Conservation (phyloP, 2,113 vertebrate genomes). For the Melanostigma gelatinosum region DNA sequence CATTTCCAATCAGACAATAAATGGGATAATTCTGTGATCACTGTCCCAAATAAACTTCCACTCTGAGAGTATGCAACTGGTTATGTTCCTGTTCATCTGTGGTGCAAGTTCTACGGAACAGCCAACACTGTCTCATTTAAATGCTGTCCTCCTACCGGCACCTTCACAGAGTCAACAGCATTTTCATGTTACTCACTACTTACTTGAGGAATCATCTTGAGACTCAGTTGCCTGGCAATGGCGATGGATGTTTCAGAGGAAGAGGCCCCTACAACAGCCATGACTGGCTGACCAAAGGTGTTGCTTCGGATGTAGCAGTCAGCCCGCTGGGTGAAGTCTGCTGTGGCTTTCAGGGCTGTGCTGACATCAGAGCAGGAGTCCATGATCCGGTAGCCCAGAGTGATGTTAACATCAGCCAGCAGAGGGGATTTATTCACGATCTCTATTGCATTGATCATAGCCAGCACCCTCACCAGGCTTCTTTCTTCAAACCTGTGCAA, state of each 20-base stretch:
- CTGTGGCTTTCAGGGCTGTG: slow-evolving; percentile 82
- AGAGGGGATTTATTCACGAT: slow-evolving; percentile 85
- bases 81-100: background rate
- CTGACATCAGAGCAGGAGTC: slow-evolving; percentile 89
- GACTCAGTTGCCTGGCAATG: slow-evolving; percentile 86
- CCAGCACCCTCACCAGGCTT: slow-evolving; percentile 81
- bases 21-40: background rate
- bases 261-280: slow-evolving; percentile 83
- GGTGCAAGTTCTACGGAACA: background rate
- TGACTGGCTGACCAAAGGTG: slow-evolving; percentile 71
- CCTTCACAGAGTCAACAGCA: background rate
- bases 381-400: slow-evolving; percentile 88
- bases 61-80: background rate
- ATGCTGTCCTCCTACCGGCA: background rate
- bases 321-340: slow-evolving; percentile 78
- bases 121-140: background rate
- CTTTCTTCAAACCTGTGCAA: slow-evolving; percentile 81
- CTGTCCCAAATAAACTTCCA: background rate
- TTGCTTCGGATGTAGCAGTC: slow-evolving; percentile 67
- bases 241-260: slow-evolving; percentile 89
- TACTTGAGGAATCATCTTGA: slow-evolving; percentile 90
- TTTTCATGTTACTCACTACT: slow-evolving; percentile 13
- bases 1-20: background rate
- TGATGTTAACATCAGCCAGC: slow-evolving; percentile 80
- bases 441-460: slow-evolving; percentile 89